Conservation (phyloP, 2,797 vertebrate genomes). For the Aulostomus chinensis region DNA sequence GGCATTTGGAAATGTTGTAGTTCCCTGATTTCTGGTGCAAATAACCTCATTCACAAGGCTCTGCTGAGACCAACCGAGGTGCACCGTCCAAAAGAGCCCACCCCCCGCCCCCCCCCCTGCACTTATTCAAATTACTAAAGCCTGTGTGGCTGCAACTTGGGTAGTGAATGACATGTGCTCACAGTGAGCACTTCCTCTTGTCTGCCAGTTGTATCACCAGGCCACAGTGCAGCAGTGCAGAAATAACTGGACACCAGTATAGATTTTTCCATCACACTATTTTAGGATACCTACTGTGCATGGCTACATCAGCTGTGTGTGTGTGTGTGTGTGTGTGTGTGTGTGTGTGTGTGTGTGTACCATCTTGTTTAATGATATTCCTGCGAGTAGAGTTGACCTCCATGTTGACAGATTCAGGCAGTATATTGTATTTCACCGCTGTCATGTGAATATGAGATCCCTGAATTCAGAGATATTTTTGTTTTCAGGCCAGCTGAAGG, state of each 20-base stretch:
- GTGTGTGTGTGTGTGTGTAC: slow-evolving; percentile 12
- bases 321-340: slow-evolving; percentile 29
- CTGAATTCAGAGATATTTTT: slow-evolving; percentile 7
- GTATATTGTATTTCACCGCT: slow-evolving; percentile 12
- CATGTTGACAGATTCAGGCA: slow-evolving; percentile 8
- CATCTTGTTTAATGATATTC: slow-evolving; percentile 7
- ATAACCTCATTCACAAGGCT: slow-evolving; percentile 43
- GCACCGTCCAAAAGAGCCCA: slow-evolving; percentile 33
- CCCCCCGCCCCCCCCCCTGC: slow-evolving; percentile 24
- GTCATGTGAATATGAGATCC: slow-evolving; percentile 4
- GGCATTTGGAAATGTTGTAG: not conserved
- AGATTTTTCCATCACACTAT: slow-evolving; percentile 81
- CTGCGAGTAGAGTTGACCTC: slow-evolving; percentile 24
- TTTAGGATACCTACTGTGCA: slow-evolving; percentile 51
- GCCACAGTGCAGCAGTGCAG: slow-evolving; percentile 37
- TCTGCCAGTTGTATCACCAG: slow-evolving; percentile 44
- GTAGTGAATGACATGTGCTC: slow-evolving; percentile 62
- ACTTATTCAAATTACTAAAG: slow-evolving; percentile 47
- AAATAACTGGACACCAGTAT: slow-evolving; percentile 76
- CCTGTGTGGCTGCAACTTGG: slow-evolving; percentile 36
- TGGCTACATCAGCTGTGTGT: slow-evolving; percentile 37
- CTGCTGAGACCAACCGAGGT: slow-evolving; percentile 40
- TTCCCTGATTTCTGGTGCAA: not conserved
- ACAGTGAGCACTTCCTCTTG: slow-evolving; percentile 47
- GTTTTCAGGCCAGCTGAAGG: slow-evolving; percentile 24